Evolutionary conservation across 2,113 vertebrate species (phyloP).

Genomic region (Cygnus buccinator): DNA sequence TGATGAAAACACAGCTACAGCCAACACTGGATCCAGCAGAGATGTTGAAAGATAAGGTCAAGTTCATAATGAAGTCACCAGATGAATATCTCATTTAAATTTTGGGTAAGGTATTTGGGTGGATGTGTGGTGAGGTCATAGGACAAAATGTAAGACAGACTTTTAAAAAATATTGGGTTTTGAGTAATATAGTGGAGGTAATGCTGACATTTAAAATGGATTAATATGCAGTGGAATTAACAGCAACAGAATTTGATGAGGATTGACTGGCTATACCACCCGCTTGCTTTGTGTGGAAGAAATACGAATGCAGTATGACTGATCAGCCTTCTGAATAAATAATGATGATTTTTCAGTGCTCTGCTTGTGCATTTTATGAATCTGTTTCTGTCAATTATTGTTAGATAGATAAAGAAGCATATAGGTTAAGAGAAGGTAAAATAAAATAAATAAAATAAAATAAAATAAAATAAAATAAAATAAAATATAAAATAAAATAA

Average conservation of each 20-base stretch:
- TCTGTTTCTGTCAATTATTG: background rate
- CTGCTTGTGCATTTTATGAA: background rate
- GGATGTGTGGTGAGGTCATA: background rate
- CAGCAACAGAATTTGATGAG: background rate
- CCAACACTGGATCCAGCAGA: background rate
- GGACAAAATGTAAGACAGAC: constrained; percentile 3
- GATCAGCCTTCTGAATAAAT: background rate
- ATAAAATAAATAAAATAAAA: too few species aligned
- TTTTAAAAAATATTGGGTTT: background rate
- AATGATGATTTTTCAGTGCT: background rate
- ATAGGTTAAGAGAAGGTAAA: background rate
- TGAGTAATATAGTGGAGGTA: background rate
- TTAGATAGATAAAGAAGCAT: background rate
- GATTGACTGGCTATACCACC: background rate
- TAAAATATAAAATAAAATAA: background rate
- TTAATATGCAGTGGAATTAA: background rate
- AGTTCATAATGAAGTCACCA: background rate
- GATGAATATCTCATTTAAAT: background rate
- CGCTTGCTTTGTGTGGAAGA: background rate
- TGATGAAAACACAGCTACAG: background rate
- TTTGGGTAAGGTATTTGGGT: background rate
- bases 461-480: background rate
- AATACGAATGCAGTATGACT: background rate
- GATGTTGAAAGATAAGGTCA: background rate
- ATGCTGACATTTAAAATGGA: background rate